phyloP scores from a whole-genome alignment of 2,888 invertebrate genomes.

The Cheilosia variabilis region DNA sequence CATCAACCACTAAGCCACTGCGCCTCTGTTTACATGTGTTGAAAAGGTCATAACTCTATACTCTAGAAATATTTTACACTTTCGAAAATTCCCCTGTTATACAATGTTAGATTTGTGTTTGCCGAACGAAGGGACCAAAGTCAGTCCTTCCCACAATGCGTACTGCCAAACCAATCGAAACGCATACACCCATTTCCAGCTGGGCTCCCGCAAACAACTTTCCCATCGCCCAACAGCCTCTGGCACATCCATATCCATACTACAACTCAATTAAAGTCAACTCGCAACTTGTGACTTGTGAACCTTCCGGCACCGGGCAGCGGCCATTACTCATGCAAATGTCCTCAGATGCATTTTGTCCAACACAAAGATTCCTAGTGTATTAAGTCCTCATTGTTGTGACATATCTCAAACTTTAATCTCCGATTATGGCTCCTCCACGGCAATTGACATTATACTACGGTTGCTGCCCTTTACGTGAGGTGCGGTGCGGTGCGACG shows the following conservation, averaged over 20 bases:
- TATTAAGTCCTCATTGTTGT: conserved; percentile 75
- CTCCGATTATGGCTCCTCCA: conserved; percentile 74
- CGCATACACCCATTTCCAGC: neutral
- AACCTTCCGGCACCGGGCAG: conserved; percentile 50
- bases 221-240: conserved; percentile 2
- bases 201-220: conserved; percentile 1
- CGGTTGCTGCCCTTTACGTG: conserved; percentile 56
- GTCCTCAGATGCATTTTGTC: conserved; percentile 67
- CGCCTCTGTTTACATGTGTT: too few species aligned
- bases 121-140: too few species aligned
- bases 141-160: too few species aligned
- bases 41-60: neutral
- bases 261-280: conserved; percentile 59
- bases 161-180: neutral
- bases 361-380: conserved; percentile 57
- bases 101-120: neutral
- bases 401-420: conserved; percentile 75
- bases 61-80: neutral
- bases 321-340: conserved; percentile 73
- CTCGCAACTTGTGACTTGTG: conserved; percentile 2
- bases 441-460: conserved; percentile 71
- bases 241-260: neutral
- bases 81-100: neutral
- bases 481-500: conserved; percentile 12
- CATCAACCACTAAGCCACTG: too few species aligned